Evolutionary conservation across 2,888 invertebrate genomes (phyloP).

Genomic region (Himalopsyche japonica): DNA sequence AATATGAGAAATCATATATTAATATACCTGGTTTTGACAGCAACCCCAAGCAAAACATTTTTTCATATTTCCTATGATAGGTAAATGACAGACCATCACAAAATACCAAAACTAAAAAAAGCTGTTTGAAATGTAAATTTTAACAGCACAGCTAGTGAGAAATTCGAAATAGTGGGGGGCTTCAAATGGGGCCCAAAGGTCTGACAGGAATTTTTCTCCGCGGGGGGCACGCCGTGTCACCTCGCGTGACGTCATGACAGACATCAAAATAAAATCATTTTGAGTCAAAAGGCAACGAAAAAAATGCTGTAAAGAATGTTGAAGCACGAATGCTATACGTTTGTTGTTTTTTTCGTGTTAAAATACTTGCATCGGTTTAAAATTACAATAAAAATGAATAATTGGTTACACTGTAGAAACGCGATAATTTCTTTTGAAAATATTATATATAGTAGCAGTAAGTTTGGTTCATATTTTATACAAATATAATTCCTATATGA

Average conservation of each 20-base stretch:
- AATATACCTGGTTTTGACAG: neutral
- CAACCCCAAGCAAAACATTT: neutral
- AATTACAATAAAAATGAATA: neutral
- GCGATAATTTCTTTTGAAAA: neutral
- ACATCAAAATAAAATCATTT: slow-evolving; percentile 19
- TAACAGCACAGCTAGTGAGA: neutral
- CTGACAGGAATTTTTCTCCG: slow-evolving; percentile 10
- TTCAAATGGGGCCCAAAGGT: neutral
- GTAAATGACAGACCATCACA: neutral
- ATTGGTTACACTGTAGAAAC: neutral
- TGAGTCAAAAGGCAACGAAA: neutral
- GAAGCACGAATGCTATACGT: neutral
- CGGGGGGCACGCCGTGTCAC: slow-evolving; percentile 31
- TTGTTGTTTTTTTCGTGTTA: neutral
- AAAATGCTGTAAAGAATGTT: neutral
- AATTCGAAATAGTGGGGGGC: neutral
- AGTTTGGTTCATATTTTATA: too few species aligned
- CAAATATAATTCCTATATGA: too few species aligned
- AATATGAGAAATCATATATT: too few species aligned
- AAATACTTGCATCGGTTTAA: neutral
- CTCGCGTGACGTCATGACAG: slow-evolving; percentile 36
- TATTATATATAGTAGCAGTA: neutral
- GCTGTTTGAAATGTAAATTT: neutral
- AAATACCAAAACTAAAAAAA: neutral
- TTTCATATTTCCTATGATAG: neutral